phyloP scores from a whole-genome alignment of 2,888 invertebrate species.

The Drosophila histrio region DNA sequence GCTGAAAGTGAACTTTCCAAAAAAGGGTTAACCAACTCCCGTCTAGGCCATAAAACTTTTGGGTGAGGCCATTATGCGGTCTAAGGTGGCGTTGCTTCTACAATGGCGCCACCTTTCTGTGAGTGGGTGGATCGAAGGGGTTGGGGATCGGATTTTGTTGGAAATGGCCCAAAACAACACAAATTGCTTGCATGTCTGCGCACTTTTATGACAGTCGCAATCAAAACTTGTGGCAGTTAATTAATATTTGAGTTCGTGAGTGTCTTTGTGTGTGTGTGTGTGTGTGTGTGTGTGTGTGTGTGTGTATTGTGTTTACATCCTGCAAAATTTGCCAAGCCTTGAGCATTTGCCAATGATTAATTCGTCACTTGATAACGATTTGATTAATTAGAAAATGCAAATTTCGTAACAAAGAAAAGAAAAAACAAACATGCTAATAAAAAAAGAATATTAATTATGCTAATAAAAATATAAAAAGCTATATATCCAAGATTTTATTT shows the following conservation, averaged over 20 bases:
- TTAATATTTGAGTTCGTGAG: conserved; percentile 51
- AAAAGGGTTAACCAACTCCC: conserved; percentile 72
- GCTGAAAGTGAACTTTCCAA: conserved; percentile 69
- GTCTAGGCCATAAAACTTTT: conserved; percentile 64
- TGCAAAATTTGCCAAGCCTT: conserved; percentile 43
- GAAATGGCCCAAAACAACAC: conserved; percentile 22
- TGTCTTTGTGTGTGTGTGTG: not conserved
- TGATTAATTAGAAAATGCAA: conserved; percentile 47
- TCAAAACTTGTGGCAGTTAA: conserved; percentile 59
- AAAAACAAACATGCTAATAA: not conserved
- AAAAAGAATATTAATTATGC: not conserved
- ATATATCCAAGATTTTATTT: not conserved
- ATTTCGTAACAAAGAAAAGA: conserved; percentile 8
- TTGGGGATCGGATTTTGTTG: conserved; percentile 6
- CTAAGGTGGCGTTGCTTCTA: not conserved
- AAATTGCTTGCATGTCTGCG: conserved; percentile 75
- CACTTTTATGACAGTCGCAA: conserved; percentile 65
- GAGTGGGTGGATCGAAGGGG: conserved; percentile 8
- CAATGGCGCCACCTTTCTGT: not conserved
- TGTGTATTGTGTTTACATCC: conserved; percentile 27
- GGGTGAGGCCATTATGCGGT: conserved; percentile 55
- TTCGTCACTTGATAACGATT: conserved; percentile 46
- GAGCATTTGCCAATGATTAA: conserved; percentile 48
- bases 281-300: not conserved
- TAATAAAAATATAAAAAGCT: not conserved